Percentiles rank a stretch among this genome's conserved stretches.
These are phyloP conservation scores for Clivina fossor DNA, from an alignment of 2,888 invertebrate genomes.

Conservation along the genomic window DNA sequence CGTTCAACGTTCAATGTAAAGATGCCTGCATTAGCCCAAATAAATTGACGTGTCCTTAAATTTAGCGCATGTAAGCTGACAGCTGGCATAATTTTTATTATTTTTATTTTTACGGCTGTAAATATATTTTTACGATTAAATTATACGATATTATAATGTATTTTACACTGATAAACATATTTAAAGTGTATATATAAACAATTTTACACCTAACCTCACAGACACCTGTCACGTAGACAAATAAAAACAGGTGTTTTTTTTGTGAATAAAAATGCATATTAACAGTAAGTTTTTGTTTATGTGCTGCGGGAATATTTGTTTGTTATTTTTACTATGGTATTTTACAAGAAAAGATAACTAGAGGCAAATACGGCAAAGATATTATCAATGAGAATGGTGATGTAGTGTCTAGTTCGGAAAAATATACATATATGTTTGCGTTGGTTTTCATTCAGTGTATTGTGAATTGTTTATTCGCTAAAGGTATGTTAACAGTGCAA, in stretches of 20 bases:
- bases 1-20: too few species aligned
- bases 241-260: background rate
- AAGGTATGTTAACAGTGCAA: conserved; percentile 55
- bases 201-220: background rate
- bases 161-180: background rate
- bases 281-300: conserved; percentile 70
- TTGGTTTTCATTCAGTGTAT: conserved; percentile 89
- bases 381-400: conserved; percentile 59
- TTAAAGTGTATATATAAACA: background rate
- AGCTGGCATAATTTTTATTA: too few species aligned
- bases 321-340: conserved; percentile 94
- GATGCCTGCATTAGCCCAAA: too few species aligned
- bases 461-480: conserved; percentile 84
- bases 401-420: conserved; percentile 61
- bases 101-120: too few species aligned
- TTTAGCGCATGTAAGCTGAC: too few species aligned
- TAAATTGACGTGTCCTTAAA: too few species aligned
- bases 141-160: too few species aligned
- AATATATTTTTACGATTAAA: too few species aligned
- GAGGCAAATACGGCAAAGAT: conserved; percentile 75
- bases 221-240: background rate
- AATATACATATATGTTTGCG: conserved; percentile 82
- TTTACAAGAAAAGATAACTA: conserved; percentile 93
- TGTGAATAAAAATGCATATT: conserved; percentile 49
- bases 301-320: conserved; percentile 85